A percentile compares a stretch with the other conserved stretches of the same genome.
phyloP scores from a whole-genome alignment of 2,113 vertebrate genomes.

The Astatoreochromis straeleni region DNA sequence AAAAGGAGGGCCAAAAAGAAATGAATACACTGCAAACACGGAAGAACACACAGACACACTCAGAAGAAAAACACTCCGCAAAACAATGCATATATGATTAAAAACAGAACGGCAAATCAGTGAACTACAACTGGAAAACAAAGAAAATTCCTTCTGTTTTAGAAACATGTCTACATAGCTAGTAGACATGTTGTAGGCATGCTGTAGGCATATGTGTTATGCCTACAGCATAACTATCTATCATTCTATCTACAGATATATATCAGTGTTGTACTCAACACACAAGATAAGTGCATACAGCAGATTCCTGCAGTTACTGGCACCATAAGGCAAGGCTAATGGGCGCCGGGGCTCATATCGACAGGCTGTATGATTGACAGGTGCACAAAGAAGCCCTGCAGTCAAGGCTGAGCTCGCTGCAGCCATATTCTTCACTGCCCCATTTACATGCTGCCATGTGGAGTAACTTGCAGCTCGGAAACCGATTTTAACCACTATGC shows the following conservation, averaged over 20 bases:
- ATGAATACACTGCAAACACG: neutral
- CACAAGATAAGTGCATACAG: neutral
- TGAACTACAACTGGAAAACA: neutral
- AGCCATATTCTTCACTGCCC: neutral
- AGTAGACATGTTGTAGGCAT: neutral
- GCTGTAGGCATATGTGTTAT: neutral
- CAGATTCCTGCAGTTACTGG: neutral
- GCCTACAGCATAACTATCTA: neutral
- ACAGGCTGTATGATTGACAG: conserved; percentile 52
- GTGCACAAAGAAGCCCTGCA: conserved; percentile 24
- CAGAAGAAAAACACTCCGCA: neutral
- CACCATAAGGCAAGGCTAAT: conserved; percentile 40
- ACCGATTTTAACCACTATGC: neutral
- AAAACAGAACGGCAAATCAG: neutral
- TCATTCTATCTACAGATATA: neutral
- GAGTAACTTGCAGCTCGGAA: neutral
- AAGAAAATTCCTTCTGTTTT: neutral
- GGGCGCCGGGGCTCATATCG: conserved; percentile 21
- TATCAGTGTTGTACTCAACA: neutral
- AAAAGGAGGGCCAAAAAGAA: neutral
- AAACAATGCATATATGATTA: neutral
- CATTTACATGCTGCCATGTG: neutral
- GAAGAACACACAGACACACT: neutral
- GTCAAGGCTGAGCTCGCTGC: neutral
- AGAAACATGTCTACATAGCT: neutral